Conservation (phyloP, 2,888 invertebrate species). For the Acleris laterana region DNA sequence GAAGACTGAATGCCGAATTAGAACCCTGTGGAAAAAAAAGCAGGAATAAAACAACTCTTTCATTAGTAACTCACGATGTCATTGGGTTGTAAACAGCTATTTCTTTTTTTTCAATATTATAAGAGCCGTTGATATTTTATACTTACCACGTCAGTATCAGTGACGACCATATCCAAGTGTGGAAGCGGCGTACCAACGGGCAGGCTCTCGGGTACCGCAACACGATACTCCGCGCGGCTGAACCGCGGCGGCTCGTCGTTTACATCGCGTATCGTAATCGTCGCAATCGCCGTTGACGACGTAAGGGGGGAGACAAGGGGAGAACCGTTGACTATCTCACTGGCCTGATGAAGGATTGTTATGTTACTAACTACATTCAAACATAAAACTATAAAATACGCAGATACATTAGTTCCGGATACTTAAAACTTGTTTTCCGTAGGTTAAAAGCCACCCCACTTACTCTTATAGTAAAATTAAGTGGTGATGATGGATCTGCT, state of each 20-base stretch:
- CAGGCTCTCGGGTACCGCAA: conserved; percentile 92
- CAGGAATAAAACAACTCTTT: not conserved
- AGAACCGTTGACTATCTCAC: conserved; percentile 90
- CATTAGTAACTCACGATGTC: not conserved
- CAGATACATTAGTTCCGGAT: too few relatives aligned
- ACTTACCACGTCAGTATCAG: conserved; percentile 93
- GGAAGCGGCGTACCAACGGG: conserved; percentile 92
- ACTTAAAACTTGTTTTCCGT: too few relatives aligned
- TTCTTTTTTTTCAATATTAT: too few relatives aligned
- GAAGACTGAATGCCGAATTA: conserved; percentile 92
- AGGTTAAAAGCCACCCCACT: conserved; percentile 44
- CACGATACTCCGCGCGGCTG: conserved; percentile 91
- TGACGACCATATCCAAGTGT: conserved; percentile 92
- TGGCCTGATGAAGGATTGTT: conserved; percentile 81
- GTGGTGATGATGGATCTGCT: conserved; percentile 90
- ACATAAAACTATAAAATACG: not conserved
- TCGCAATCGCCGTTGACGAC: conserved; percentile 88
- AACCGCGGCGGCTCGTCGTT: conserved; percentile 95
- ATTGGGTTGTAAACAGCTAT: too few relatives aligned
- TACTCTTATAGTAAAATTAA: conserved; percentile 90
- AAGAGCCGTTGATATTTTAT: too few relatives aligned
- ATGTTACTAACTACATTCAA: not conserved
- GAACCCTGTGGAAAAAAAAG: conserved; percentile 85
- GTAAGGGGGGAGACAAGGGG: conserved; percentile 88
- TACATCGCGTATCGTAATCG: conserved; percentile 93